phyloP scores from a whole-genome alignment of 2,797 vertebrate genomes.

The Sciurus vulgaris region DNA sequence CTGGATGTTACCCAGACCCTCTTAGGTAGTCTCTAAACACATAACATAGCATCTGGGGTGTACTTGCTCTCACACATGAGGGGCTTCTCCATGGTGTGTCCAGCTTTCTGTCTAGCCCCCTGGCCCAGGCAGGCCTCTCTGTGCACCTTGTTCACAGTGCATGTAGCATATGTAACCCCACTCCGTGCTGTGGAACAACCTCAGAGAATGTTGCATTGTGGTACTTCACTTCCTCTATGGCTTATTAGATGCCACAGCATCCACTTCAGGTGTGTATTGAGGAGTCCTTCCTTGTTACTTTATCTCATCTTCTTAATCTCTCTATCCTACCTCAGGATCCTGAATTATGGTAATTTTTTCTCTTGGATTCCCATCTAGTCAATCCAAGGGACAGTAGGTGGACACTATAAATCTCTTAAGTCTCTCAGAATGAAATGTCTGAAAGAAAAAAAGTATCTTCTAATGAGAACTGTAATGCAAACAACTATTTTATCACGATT shows the following conservation, averaged over 20 bases:
- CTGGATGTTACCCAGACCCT: neutral
- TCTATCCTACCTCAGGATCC: neutral
- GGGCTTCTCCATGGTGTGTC: neutral
- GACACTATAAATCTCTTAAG: neutral
- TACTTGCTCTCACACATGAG: neutral
- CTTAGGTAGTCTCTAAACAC: neutral
- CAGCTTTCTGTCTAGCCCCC: neutral
- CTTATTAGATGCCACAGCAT: neutral
- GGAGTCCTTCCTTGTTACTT: neutral
- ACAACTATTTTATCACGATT: neutral
- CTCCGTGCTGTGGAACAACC: too few species aligned
- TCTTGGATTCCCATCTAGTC: neutral
- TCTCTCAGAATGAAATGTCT: neutral
- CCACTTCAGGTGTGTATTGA: neutral
- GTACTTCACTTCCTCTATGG: neutral
- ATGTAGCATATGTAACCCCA: neutral
- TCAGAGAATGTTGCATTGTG: neutral
- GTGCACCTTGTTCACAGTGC: neutral
- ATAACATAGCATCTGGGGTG: neutral
- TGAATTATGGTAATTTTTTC: neutral
- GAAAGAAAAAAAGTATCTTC: neutral
- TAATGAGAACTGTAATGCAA: too few species aligned
- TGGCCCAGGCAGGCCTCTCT: neutral
- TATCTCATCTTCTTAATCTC: neutral
- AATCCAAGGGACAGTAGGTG: neutral